These are phyloP conservation scores for Empis livida DNA, from an alignment of 2,888 invertebrate genomes.

Conservation along the genomic window DNA sequence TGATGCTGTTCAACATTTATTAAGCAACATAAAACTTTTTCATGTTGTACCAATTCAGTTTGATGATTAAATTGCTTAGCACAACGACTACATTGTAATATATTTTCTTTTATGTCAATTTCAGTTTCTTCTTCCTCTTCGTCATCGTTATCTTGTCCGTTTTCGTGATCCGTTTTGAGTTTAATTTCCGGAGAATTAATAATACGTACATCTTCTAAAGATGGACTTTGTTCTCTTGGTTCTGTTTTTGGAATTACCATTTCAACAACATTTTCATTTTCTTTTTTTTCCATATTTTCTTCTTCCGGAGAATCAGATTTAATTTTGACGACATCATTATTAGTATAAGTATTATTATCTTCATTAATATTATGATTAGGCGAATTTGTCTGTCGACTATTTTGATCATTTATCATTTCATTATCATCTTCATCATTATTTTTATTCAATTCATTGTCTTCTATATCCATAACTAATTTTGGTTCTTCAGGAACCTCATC, in stretches of 20 bases:
- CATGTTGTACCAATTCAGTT: constrained; percentile 55
- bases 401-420: constrained; percentile 18
- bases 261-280: constrained; percentile 2
- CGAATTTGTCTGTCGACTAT: constrained; percentile 23
- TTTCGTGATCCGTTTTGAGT: constrained; percentile 13
- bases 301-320: neutral
- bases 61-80: constrained; percentile 44
- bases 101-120: constrained; percentile 7
- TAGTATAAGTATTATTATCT: constrained; percentile 32
- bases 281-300: neutral
- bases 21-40: constrained; percentile 47
- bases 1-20: constrained; percentile 49
- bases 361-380: constrained; percentile 26
- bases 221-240: constrained; percentile 40
- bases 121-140: constrained; percentile 24
- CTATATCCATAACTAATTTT: constrained; percentile 58
- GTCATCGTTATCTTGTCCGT: constrained; percentile 7
- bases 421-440: constrained; percentile 37
- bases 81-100: constrained; percentile 45
- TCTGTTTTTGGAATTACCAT: constrained; percentile 9
- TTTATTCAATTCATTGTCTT: constrained; percentile 43
- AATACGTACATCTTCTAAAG: constrained; percentile 35
- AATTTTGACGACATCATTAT: constrained; percentile 4
- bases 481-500: constrained; percentile 43
- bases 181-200: constrained; percentile 10